Evolutionary conservation across 2,888 invertebrate genomes (phyloP), one percentile per base, ranked within the genome.

Genomic region (Drosophila sordidula): DNA sequence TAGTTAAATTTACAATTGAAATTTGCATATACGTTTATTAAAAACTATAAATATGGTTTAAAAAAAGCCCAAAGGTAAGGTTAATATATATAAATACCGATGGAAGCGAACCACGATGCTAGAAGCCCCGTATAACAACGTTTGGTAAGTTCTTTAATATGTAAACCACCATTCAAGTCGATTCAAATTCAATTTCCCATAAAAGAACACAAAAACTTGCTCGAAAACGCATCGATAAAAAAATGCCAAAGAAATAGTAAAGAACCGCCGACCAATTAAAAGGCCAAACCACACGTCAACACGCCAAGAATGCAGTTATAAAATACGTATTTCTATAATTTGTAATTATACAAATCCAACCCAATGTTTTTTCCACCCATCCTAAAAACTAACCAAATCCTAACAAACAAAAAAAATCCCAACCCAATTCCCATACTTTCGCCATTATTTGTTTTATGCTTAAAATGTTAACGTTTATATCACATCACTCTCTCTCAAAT

Each of bases 61-160:
- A 44, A 54, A 52, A 62, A 70, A 69, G 50, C 57, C 52, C 47
- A 90, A 92, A 92, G 92, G 92, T 92, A 92, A 92, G 92, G 87
- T 81, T 79, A 9, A 29, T 80, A 79, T 70, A 70, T 68, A 76
- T 57, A 79, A 88, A 89, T 44, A 88, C 89, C 83, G 85, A 85
- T 89, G 89, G 91, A 90, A 79, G 84, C 80, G 78, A 80, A 75
- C 87, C 80, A 78, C 81, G 82, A 87, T 83, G 89, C 89, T 91
- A 54, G 75, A 76, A 68, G 77, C 63, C 59, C 64, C 57, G 64
- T 75, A 91, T 91, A 92, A 91, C 92, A 92, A 91, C 90, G 90
- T 91, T 91, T 92, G 92, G 92, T 92, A 92, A 92, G 91, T 92
- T 87, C 75, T 77, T 79, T 77, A 81, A 81, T 76, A 81, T 78